Evolutionary conservation across 2,888 invertebrate genomes (phyloP).

Genomic region (Bombylius discolor): DNA sequence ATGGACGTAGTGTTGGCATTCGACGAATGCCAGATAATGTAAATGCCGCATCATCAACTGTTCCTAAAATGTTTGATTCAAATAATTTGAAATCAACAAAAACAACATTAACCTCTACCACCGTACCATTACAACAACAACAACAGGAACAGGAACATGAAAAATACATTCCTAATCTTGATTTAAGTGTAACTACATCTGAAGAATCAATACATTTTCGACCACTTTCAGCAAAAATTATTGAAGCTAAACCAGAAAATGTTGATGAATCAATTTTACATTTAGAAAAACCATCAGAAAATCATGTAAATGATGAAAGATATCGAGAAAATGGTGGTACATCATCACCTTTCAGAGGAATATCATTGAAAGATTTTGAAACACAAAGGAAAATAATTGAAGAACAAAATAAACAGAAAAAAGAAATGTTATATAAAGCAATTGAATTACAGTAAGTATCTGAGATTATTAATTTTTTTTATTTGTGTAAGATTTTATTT

Average conservation of each 20-base stretch:
- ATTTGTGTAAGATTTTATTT: no score
- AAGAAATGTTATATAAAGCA: slow-evolving; percentile 57
- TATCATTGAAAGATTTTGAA: slow-evolving; percentile 53
- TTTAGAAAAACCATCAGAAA: slow-evolving; percentile 8
- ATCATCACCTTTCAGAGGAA: slow-evolving; percentile 37
- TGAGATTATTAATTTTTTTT: neutral
- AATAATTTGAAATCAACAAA: neutral
- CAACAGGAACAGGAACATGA: slow-evolving; percentile 4
- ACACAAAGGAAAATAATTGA: slow-evolving; percentile 59
- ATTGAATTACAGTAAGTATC: slow-evolving; percentile 52
- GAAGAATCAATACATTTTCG: slow-evolving; percentile 13
- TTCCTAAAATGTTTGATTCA: neutral
- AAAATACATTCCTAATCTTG: no score
- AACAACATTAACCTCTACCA: neutral
- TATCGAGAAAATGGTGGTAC: slow-evolving; percentile 14
- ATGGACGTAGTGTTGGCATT: slow-evolving; percentile 27
- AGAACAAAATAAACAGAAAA: slow-evolving; percentile 65
- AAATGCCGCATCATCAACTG: slow-evolving; percentile 11
- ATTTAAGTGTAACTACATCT: neutral
- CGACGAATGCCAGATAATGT: slow-evolving; percentile 27
- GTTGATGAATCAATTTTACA: slow-evolving; percentile 11
- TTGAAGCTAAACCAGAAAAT: neutral
- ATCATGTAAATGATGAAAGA: slow-evolving; percentile 16
- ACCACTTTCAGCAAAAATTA: slow-evolving; percentile 13
- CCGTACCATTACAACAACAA: neutral